Conservation (phyloP, 1,140 invertebrate genomes). For the Drosophila serrata region DNA sequence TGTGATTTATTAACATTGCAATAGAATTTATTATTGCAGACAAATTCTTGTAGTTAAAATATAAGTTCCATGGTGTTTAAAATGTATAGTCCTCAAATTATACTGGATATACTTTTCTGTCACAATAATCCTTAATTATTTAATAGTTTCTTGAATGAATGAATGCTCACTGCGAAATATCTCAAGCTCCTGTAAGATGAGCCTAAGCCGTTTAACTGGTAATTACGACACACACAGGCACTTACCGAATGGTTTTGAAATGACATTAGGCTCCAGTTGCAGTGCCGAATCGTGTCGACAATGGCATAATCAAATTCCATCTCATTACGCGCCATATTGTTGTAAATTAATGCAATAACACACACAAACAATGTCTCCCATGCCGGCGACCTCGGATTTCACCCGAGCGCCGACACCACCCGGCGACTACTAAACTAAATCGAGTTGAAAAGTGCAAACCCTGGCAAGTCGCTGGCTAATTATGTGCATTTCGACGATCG, state of each 20-base stretch:
- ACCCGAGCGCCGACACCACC: slow-evolving; percentile 11
- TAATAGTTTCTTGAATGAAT: not conserved
- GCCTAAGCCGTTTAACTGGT: slow-evolving; percentile 67
- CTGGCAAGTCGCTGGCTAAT: slow-evolving; percentile 71
- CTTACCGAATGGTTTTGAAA: slow-evolving; percentile 30
- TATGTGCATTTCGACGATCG: slow-evolving; percentile 56
- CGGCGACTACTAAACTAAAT: slow-evolving; percentile 26
- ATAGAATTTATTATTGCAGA: too few relatives aligned
- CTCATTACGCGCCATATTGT: slow-evolving; percentile 82
- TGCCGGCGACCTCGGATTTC: slow-evolving; percentile 74
- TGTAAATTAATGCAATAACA: slow-evolving; percentile 83
- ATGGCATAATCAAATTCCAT: slow-evolving; percentile 79
- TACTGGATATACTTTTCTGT: not conserved
- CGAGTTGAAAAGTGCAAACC: slow-evolving; percentile 55
- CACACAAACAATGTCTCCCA: slow-evolving; percentile 73
- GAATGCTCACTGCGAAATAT: slow-evolving; percentile 2
- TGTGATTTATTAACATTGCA: not conserved
- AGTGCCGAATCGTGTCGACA: slow-evolving; percentile 34
- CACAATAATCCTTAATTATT: not conserved
- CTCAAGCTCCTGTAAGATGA: slow-evolving; percentile 50
- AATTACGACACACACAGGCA: slow-evolving; percentile 63
- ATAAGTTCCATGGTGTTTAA: not conserved
- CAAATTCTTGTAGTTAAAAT: not conserved
- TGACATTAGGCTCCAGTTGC: slow-evolving; percentile 54
- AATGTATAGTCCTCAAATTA: not conserved